These are phyloP conservation scores for Cepaea nemoralis DNA, from an alignment of 1,140 invertebrate genomes.

Conservation along the genomic window DNA sequence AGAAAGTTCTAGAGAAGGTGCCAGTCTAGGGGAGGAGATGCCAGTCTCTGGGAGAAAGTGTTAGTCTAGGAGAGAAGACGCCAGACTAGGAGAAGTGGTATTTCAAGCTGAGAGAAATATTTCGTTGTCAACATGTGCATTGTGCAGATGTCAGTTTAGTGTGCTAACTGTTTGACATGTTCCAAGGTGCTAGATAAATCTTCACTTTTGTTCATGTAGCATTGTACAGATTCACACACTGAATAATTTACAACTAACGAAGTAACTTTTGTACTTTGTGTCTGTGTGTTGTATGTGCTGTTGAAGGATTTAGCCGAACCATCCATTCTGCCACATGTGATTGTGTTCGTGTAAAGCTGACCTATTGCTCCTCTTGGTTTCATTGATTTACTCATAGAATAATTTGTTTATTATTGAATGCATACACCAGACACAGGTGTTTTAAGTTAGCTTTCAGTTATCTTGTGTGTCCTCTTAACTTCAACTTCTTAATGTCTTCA, in stretches of 20 bases:
- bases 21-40: not conserved
- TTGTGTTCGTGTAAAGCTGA: too few species aligned
- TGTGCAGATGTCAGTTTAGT: not conserved
- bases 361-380: too few species aligned
- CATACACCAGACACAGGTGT: too few species aligned
- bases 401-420: too few species aligned
- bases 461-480: too few species aligned
- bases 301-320: too few species aligned
- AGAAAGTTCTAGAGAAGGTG: slow-evolving; percentile 81
- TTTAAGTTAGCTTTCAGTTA: too few species aligned
- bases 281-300: too few species aligned
- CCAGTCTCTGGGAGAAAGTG: slow-evolving; percentile 71
- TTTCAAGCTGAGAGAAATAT: not conserved
- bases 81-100: slow-evolving; percentile 72
- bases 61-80: not conserved
- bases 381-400: too few species aligned
- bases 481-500: too few species aligned
- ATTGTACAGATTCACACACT: not conserved
- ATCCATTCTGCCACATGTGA: too few species aligned
- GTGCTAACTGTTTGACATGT: not conserved
- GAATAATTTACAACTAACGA: not conserved
- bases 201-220: not conserved
- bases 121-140: not conserved
- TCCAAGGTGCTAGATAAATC: not conserved
- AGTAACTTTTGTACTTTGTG: too few species aligned